Evolutionary conservation across 2,797 vertebrate genomes (phyloP), one percentile per base, ranked within the genome.

Genomic region (Scomberomorus guttatus): DNA sequence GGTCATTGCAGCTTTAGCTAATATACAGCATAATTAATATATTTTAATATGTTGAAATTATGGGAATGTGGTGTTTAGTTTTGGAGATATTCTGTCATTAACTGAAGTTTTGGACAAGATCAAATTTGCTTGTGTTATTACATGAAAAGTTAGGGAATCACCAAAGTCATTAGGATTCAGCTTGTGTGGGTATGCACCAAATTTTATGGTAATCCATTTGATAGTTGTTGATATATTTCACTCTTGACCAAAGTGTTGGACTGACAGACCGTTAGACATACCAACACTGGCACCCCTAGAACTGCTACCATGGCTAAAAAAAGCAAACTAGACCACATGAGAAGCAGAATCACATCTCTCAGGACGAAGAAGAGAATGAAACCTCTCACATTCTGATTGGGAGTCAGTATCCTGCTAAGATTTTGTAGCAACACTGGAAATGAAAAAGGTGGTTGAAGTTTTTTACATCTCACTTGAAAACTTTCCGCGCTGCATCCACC

Each of bases 331-430:
- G 14, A 44, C 27, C 72, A 39, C n/a, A 55, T 29, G 46, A 74
- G 55, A 51, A 13, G 14, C 22, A 68, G 75, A 13, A 66, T 62
- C 50, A 10, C 22, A 58, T 79, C 72, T 70, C 60, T 59, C 24
- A 29, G 22, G 48, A 80, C 50, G 22, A 24, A 48, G 46, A 32
- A 0, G 8, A 59, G 24, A 75, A 58, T 22, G 27, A 60, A 57
- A 64, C 2, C 12, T 67, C 67, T 66, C 75, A 54, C 57, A 62
- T 72, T 79, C 67, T 22, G 61, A 58, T 54, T 79, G 71, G 56
- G 70, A 70, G 60, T 56, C 50, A 14, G 81, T 6, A 71, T 80
- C 75, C 78, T 32, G 77, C 80, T 68, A 72, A 65, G 81, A 82
- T 70, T 80, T 48, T 18, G 50, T 2, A 1, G 73, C 12, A 25